A percentile compares a stretch with the other conserved stretches of the same genome.
These are phyloP conservation scores for Tragopan temminckii DNA, from an alignment of 2,797 vertebrate genomes.

Conservation along the genomic window DNA sequence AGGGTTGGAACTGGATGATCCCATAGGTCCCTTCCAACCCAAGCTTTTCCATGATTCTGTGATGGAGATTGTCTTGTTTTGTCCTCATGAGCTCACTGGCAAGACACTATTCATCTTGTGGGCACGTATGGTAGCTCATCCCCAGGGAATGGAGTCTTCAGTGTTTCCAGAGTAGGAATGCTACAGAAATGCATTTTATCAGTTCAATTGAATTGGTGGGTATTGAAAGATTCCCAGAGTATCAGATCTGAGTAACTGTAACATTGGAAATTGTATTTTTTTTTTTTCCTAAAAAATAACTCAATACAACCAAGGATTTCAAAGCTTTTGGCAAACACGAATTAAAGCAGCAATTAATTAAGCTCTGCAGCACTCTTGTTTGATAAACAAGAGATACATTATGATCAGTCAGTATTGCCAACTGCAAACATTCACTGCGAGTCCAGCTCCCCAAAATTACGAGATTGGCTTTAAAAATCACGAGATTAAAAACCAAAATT, in stretches of 20 bases:
- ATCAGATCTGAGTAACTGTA: conserved; percentile 44
- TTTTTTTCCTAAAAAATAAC: conserved; percentile 53
- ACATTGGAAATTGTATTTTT: conserved; percentile 26
- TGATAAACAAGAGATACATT: conserved; percentile 54
- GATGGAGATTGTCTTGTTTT: not conserved
- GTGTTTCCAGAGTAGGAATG: not conserved
- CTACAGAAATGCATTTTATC: not conserved
- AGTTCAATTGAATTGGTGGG: not conserved
- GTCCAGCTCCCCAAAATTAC: conserved; percentile 66
- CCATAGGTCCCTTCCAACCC: not conserved
- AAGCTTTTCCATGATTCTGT: not conserved
- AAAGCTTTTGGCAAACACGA: conserved; percentile 60
- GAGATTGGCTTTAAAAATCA: conserved; percentile 70
- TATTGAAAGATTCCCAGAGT: not conserved
- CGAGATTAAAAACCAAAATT: conserved; percentile 70
- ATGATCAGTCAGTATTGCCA: conserved; percentile 55
- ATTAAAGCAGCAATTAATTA: conserved; percentile 67
- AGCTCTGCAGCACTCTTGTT: conserved; percentile 12
- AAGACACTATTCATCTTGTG: not conserved
- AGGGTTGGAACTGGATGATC: not conserved
- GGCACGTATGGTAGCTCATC: fast-evolving
- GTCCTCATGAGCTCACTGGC: not conserved
- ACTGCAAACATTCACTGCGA: not conserved
- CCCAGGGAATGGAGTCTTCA: not conserved
- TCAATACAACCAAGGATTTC: conserved; percentile 54